Conservation (phyloP, 2,113 vertebrate species). For the Amblyornis subalaris region DNA sequence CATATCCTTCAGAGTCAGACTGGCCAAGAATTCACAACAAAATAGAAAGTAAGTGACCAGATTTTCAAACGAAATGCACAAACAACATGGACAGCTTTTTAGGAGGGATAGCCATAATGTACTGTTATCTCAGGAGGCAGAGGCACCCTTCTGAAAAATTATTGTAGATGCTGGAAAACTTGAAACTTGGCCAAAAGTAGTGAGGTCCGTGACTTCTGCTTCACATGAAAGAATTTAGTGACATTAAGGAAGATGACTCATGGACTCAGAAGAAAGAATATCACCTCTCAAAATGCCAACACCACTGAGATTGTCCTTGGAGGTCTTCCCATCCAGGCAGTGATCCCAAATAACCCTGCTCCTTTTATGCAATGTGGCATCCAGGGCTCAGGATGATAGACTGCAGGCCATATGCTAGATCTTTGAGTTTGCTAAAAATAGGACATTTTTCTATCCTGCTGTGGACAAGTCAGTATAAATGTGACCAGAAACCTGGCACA, state of each 20-base stretch:
- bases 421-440: constrained; percentile 40
- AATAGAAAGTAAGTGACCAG: not conserved
- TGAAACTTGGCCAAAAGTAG: not conserved
- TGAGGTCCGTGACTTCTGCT: not conserved
- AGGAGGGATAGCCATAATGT: not conserved
- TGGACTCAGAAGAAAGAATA: not conserved
- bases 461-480: constrained; percentile 21
- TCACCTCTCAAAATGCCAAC: not conserved
- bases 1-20: not conserved
- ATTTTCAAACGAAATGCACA: not conserved
- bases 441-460: not conserved
- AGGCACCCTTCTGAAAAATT: not conserved
- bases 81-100: not conserved
- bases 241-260: not conserved
- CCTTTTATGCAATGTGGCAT: not conserved
- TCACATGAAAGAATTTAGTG: not conserved
- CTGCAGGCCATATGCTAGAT: constrained; percentile 35
- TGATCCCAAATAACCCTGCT: constrained; percentile 30
- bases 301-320: constrained; percentile 15
- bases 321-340: constrained; percentile 17
- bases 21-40: not conserved
- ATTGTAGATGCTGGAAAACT: not conserved
- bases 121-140: not conserved
- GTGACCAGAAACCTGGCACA: constrained; percentile 42
- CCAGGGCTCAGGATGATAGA: constrained; percentile 31